These are phyloP conservation scores for Scaptomyza graminum DNA, from an alignment of 1,140 invertebrate genomes.

Conservation along the genomic window DNA sequence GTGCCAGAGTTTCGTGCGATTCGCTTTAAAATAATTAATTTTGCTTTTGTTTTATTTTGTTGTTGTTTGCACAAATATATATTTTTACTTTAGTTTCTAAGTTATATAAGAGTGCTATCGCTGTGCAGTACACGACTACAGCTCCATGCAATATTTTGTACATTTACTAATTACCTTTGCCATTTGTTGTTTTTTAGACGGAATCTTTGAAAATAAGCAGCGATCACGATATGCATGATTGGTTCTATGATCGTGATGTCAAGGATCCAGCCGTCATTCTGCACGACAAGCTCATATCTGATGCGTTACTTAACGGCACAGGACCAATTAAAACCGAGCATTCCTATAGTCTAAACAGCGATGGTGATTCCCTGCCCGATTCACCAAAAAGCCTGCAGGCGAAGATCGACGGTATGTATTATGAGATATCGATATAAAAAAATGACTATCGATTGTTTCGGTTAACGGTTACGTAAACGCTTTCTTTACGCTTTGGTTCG, in stretches of 20 bases:
- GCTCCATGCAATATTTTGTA: conserved; percentile 51
- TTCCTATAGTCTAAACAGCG: conserved; percentile 90
- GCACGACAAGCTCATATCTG: conserved; percentile 95
- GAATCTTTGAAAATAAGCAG: conserved; percentile 86
- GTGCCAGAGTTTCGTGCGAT: conserved; percentile 59
- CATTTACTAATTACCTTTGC: conserved; percentile 71
- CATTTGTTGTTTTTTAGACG: conserved; percentile 83
- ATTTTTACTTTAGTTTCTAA: conserved; percentile 55
- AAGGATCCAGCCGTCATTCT: conserved; percentile 87
- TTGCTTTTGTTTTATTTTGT: conserved; percentile 14
- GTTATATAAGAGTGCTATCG: conserved; percentile 72
- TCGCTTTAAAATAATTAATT: conserved; percentile 58
- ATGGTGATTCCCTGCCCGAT: conserved; percentile 87
- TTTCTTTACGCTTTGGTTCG: conserved; percentile 19
- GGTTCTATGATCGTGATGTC: conserved; percentile 85
- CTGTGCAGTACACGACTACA: conserved; percentile 61
- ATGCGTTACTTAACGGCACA: conserved; percentile 90
- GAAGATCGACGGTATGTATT: conserved; percentile 87
- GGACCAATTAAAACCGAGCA: conserved; percentile 93
- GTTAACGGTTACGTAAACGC: conserved; percentile 29
- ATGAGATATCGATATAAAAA: conserved; percentile 14
- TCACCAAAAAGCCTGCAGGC: conserved; percentile 86
- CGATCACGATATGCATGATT: conserved; percentile 86
- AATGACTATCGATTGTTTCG: conserved; percentile 44
- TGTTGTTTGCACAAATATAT: conserved; percentile 40